Percentiles rank a stretch among this genome's conserved stretches.
Evolutionary conservation across 2,113 vertebrate genomes (phyloP).

Genomic region (Nyctereutes procyonoides): DNA sequence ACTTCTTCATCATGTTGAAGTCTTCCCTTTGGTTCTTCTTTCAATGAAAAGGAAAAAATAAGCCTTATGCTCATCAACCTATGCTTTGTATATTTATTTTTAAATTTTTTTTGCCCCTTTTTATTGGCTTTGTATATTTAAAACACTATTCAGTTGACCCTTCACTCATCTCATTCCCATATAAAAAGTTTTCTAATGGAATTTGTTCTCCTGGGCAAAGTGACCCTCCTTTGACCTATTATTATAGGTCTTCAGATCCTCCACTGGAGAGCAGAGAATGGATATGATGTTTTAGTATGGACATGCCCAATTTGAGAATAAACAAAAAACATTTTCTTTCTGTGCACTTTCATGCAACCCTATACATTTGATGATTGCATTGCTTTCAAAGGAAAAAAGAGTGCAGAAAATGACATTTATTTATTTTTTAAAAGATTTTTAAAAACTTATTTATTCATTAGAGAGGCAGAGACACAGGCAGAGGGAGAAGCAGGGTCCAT

Average conservation of each 20-base stretch:
- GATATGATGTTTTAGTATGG: neutral
- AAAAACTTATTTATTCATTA: too few relatives aligned
- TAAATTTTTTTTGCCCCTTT: too few relatives aligned
- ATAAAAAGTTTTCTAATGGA: conserved; percentile 18
- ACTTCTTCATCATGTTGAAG: neutral
- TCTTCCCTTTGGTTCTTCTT: neutral
- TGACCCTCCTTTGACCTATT: neutral
- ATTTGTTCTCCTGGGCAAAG: neutral
- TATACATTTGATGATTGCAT: neutral
- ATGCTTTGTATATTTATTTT: neutral
- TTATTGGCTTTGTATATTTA: neutral
- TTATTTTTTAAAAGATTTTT: neutral
- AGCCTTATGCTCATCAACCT: neutral
- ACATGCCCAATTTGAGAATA: neutral
- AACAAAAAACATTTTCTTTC: neutral
- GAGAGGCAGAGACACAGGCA: too few relatives aligned
- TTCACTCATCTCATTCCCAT: neutral
- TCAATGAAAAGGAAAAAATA: conserved; percentile 6
- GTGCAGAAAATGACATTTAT: conserved; percentile 22
- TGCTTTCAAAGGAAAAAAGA: neutral
- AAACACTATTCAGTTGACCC: neutral
- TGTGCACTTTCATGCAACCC: neutral
- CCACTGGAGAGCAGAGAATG: neutral
- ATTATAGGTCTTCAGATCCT: neutral
- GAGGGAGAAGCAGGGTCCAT: too few relatives aligned